Base-by-base conservation (phyloP, 2,797 vertebrate genomes). In the Eulemur albifrons region DNA sequence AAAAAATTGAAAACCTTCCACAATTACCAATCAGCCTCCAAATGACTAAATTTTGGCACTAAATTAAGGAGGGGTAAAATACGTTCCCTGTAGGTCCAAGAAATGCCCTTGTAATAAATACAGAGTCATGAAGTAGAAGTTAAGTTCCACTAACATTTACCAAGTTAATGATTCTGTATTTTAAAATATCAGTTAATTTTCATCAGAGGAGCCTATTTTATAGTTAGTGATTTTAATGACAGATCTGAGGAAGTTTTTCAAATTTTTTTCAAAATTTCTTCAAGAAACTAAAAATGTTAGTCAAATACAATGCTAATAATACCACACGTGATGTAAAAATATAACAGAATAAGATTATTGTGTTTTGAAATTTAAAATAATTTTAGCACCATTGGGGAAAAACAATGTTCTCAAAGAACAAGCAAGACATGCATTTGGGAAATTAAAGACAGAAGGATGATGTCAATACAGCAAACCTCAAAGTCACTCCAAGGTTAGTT, bases 361-460 rank as follows among this genome's bases (percentile, higher is more conserved):
- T 63, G 50, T n/a, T 87, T 89, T 81, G 70, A 96, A 82, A 86
- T 72, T 77, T 83, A 85, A 88, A 93, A 83, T 79, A 83, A 72
- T 83, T 89, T 97, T 69, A 94, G 25, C 2, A 65, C 14, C 23
- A 43, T 2, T 69, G 12, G 4, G 4, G 35, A 18, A 52, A 81
- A 88, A 27, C 3, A 61, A 2, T 77, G 17, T 32, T 83, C 27
- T 95, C 27, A 92, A 57, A 96, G 57, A 87, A 23, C 27, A 95
- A 88, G 69, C 38, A 93, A 32, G 10, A 32, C 4, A 35, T 82
- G 18, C 32, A 57, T 89, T 61, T 92, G 21, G 70, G 88, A 97
- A 91, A 76, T 67, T 86, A 67, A 87, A 90, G 32, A 59, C 25
- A 79, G 21, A 85, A 75, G 27, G 54, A n/a, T 61, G 21, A 61